Conservation (phyloP, 2,797 vertebrate genomes). For the Euthynnus affinis region DNA sequence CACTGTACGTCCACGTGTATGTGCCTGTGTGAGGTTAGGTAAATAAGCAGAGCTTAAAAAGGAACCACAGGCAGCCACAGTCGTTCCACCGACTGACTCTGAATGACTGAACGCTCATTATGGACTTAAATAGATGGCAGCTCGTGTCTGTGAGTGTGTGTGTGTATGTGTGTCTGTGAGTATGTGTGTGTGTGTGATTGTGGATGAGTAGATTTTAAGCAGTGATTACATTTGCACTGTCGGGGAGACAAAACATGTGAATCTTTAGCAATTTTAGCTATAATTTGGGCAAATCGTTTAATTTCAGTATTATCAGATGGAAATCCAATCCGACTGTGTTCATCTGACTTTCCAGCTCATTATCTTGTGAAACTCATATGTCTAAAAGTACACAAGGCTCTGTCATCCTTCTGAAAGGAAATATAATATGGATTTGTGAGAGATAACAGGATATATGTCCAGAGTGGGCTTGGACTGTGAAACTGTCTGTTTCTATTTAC, state of each 20-base stretch:
- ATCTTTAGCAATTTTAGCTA: conserved; percentile 55
- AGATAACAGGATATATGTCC: background rate
- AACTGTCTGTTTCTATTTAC: conserved; percentile 4
- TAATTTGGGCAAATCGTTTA: conserved; percentile 51
- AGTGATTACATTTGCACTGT: conserved; percentile 68
- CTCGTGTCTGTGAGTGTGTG: conserved; percentile 54
- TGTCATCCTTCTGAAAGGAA: conserved; percentile 33
- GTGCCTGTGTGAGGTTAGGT: conserved; percentile 83
- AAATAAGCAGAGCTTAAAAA: conserved; percentile 85
- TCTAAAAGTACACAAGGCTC: conserved; percentile 15
- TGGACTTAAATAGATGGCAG: conserved; percentile 84
- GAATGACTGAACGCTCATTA: conserved; percentile 84
- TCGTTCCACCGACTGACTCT: conserved; percentile 79
- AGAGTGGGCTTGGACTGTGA: background rate
- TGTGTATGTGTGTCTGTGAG: conserved; percentile 25
- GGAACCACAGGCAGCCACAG: conserved; percentile 83
- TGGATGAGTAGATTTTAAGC: conserved; percentile 69
- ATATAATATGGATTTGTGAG: conserved; percentile 28
- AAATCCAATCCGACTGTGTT: conserved; percentile 51
- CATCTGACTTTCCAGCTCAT: conserved; percentile 53
- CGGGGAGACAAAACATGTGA: conserved; percentile 69
- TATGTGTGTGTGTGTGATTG: conserved; percentile 33
- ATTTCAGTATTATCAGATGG: conserved; percentile 61
- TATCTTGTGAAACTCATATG: conserved; percentile 45
- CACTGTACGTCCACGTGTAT: conserved; percentile 41